Conservation (phyloP, 2,797 vertebrate species). For the Mus caroli region DNA sequence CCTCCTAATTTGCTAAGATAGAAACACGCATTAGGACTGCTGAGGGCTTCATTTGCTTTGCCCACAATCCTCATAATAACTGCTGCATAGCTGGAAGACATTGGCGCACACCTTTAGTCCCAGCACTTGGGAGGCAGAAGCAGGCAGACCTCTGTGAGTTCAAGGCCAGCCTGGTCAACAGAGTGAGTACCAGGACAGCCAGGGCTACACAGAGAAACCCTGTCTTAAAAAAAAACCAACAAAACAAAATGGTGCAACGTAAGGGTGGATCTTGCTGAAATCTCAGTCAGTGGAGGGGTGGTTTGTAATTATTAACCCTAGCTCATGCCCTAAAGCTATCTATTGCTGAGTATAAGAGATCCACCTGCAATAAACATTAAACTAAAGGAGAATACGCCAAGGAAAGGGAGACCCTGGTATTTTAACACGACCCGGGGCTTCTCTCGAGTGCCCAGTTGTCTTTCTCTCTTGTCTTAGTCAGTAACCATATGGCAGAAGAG, state of each 20-base stretch:
- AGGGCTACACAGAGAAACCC: neutral
- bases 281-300: neutral
- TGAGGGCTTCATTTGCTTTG: neutral
- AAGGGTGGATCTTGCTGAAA: neutral
- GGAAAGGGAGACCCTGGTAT: neutral
- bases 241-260: neutral
- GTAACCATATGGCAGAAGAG: neutral
- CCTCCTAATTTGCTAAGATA: neutral
- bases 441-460: neutral
- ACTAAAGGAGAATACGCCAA: neutral
- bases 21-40: neutral
- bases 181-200: neutral
- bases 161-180: neutral
- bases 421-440: neutral
- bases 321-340: neutral
- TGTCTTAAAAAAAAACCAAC: neutral
- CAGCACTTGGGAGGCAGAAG: neutral
- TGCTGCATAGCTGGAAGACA: accelerated
- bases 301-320: neutral
- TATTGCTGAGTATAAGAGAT: neutral
- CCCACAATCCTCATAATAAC: neutral
- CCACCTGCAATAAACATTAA: neutral
- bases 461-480: neutral
- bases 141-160: neutral
- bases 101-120: neutral